Evolutionary conservation across 2,888 invertebrate species (phyloP).

Genomic region (Proisotoma minuta): DNA sequence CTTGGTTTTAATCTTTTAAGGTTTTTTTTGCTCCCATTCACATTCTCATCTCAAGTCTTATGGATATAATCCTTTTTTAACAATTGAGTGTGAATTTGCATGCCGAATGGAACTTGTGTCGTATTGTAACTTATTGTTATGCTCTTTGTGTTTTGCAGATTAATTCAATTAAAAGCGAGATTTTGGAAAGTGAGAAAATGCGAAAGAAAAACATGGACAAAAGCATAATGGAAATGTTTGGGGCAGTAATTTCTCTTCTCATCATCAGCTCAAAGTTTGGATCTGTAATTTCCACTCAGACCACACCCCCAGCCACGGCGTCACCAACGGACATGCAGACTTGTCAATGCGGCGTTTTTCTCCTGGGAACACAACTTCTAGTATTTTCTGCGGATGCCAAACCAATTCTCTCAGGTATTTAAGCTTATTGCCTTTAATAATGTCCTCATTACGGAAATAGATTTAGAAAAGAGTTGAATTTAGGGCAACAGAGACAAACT

Average conservation of each 20-base stretch:
- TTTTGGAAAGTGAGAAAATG: neutral
- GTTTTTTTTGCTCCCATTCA: too few relatives aligned
- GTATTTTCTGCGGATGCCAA: slow-evolving; percentile 46
- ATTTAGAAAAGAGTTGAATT: too few relatives aligned
- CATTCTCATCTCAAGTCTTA: too few relatives aligned
- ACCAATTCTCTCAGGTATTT: slow-evolving; percentile 46
- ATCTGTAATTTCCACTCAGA: neutral
- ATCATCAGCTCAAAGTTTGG: slow-evolving; percentile 4
- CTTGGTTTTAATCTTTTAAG: too few relatives aligned
- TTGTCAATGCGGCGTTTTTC: slow-evolving; percentile 47
- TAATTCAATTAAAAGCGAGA: neutral
- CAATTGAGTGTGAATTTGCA: too few relatives aligned
- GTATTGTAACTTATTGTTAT: neutral
- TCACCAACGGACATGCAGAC: slow-evolving; percentile 30
- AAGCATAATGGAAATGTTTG: neutral
- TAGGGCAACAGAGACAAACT: too few relatives aligned
- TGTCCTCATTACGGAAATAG: too few relatives aligned
- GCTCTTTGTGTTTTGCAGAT: too few relatives aligned
- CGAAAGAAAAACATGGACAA: neutral
- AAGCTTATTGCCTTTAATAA: too few relatives aligned
- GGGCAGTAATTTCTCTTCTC: neutral
- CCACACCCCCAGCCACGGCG: neutral
- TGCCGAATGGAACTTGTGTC: too few relatives aligned
- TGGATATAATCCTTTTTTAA: too few relatives aligned
- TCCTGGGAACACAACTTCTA: slow-evolving; percentile 44